A percentile compares a stretch with the other conserved stretches of the same genome.
Conservation (phyloP, 2,113 vertebrate species). For the Cyanoliseus patagonus region DNA sequence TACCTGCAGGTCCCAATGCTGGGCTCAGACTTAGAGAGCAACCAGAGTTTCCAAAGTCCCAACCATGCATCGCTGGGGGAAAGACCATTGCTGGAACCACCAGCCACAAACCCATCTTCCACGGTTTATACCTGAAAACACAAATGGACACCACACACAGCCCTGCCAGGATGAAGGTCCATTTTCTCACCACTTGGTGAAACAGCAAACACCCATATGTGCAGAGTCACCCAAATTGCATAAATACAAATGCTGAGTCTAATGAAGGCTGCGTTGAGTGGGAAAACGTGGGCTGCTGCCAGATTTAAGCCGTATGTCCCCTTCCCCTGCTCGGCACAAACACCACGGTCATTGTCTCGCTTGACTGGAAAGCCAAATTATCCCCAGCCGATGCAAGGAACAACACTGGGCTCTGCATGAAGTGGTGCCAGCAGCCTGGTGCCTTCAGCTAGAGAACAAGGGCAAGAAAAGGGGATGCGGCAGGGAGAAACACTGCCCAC, state of each 20-base stretch:
- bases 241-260: neutral
- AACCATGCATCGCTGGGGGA: fast-evolving
- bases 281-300: neutral
- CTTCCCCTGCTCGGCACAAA: neutral
- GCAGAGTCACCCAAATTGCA: neutral
- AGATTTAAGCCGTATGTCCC: neutral
- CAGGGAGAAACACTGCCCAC: neutral
- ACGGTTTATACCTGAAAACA: neutral
- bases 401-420: fast-evolving
- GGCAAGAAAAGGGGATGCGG: fast-evolving
- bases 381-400: fast-evolving
- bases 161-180: no score
- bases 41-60: neutral
- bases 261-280: neutral
- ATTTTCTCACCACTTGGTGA: neutral
- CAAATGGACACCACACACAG: fast-evolving
- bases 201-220: neutral
- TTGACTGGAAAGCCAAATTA: neutral
- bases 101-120: neutral
- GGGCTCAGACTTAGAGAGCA: neutral
- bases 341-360: fast-evolving
- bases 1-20: neutral
- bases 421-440: neutral
- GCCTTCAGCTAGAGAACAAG: neutral
- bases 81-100: neutral